Evolutionary conservation across 2,113 vertebrate genomes (phyloP).

Genomic region (Dissostichus mawsoni): DNA sequence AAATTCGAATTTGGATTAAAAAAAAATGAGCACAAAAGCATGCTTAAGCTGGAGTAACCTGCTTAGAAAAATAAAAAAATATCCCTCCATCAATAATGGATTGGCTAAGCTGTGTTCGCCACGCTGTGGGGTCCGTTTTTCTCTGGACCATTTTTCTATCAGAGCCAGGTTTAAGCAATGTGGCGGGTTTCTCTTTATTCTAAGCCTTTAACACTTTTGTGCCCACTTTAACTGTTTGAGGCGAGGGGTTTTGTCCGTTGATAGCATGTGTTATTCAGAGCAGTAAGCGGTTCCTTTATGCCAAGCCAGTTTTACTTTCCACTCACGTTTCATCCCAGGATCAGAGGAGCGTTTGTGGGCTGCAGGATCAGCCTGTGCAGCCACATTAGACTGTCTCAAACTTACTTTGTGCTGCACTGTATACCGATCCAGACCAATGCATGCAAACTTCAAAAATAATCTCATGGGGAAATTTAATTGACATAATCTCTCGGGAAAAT

Average conservation of each 20-base stretch:
- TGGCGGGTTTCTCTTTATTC: neutral
- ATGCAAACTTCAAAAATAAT: slow-evolving; percentile 23
- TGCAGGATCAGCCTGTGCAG: slow-evolving; percentile 66
- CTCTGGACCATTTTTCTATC: slow-evolving; percentile 24
- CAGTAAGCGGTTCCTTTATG: slow-evolving; percentile 73
- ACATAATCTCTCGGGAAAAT: neutral
- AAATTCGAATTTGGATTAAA: slow-evolving; percentile 7
- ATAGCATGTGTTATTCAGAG: slow-evolving; percentile 57
- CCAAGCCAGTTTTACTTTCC: slow-evolving; percentile 82
- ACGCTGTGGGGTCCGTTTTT: slow-evolving; percentile 44
- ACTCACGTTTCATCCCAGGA: slow-evolving; percentile 85
- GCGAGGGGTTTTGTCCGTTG: slow-evolving; percentile 8
- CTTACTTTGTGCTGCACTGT: slow-evolving; percentile 61
- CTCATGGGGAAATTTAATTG: neutral
- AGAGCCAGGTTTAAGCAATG: slow-evolving; percentile 4
- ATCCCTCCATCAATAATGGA: slow-evolving; percentile 34
- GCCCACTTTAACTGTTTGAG: slow-evolving; percentile 13
- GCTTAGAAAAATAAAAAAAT: slow-evolving; percentile 1
- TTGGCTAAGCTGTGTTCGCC: slow-evolving; percentile 23
- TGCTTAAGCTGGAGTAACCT: slow-evolving; percentile 5
- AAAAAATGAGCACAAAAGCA: neutral
- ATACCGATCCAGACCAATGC: neutral
- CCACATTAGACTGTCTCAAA: slow-evolving; percentile 61
- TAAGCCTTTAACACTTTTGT: slow-evolving; percentile 15
- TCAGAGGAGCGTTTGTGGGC: slow-evolving; percentile 79